Evolutionary conservation across 2,113 vertebrate genomes (phyloP).

Genomic region (Beaufortia kweichowensis): DNA sequence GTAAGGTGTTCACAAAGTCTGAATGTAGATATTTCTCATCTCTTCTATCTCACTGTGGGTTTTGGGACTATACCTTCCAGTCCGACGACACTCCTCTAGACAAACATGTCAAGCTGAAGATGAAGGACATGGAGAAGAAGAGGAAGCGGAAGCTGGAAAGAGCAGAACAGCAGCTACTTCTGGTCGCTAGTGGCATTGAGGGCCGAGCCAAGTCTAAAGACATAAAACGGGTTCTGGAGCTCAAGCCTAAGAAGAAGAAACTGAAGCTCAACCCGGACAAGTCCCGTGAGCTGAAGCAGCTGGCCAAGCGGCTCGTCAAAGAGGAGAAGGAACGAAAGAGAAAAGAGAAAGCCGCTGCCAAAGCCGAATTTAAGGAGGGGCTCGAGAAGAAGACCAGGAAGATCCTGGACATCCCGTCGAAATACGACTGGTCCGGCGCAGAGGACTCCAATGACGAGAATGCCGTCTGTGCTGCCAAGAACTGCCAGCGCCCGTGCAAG

Average conservation of each 20-base stretch:
- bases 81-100: conserved; percentile 90
- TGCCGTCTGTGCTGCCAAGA: conserved; percentile 92
- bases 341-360: conserved; percentile 87
- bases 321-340: conserved; percentile 95
- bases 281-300: conserved; percentile 91
- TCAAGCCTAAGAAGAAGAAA: conserved; percentile 96
- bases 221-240: conserved; percentile 83
- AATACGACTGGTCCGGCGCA: conserved; percentile 97
- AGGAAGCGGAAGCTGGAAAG: conserved; percentile 89
- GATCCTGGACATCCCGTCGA: conserved; percentile 94
- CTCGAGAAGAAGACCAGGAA: conserved; percentile 92
- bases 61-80: conserved; percentile 39
- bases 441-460: conserved; percentile 98
- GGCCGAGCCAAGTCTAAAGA: conserved; percentile 84
- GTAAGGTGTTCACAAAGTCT: conserved; percentile 69
- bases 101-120: conserved; percentile 88
- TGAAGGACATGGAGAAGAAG: conserved; percentile 92
- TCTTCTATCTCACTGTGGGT: too few relatives aligned
- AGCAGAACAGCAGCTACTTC: conserved; percentile 87
- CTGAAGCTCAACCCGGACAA: conserved; percentile 91
- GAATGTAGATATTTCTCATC: not conserved
- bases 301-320: conserved; percentile 93
- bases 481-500: conserved; percentile 96
- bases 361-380: conserved; percentile 86
- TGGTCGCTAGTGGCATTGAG: conserved; percentile 63